Percentiles rank a stretch among this genome's conserved stretches.
Conservation (phyloP, 2,797 vertebrate genomes). For the Alouatta caraya region DNA sequence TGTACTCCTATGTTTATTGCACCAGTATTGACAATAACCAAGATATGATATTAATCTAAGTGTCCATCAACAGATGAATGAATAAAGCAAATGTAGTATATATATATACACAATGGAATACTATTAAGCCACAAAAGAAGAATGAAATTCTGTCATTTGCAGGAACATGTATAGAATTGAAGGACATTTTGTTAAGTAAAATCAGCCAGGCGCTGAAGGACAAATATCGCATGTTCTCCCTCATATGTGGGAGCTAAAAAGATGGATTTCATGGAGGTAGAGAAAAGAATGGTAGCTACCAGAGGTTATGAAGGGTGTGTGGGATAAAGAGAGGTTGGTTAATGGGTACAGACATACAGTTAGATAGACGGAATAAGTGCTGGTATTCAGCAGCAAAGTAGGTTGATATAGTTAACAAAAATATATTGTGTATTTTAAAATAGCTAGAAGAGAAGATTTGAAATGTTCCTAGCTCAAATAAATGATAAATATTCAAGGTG, state of each 20-base stretch:
- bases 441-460: background rate
- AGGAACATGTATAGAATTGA: background rate
- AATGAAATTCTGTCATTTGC: background rate
- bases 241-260: background rate
- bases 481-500: background rate
- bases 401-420: background rate
- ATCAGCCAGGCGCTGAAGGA: background rate
- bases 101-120: background rate
- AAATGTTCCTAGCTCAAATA: background rate
- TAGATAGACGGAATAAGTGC: background rate
- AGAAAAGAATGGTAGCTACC: background rate
- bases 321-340: background rate
- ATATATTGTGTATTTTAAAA: background rate
- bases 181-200: background rate
- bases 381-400: background rate
- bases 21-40: background rate
- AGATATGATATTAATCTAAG: background rate
- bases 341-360: background rate
- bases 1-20: background rate
- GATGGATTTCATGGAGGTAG: background rate
- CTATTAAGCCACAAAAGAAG: background rate
- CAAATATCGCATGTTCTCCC: background rate
- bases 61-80: background rate
- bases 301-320: background rate
- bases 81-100: background rate